A percentile compares a stretch with the other conserved stretches of the same genome.
These are phyloP conservation scores for Plutomurus gul DNA, from an alignment of 1,140 invertebrate species.

Conservation along the genomic window DNA sequence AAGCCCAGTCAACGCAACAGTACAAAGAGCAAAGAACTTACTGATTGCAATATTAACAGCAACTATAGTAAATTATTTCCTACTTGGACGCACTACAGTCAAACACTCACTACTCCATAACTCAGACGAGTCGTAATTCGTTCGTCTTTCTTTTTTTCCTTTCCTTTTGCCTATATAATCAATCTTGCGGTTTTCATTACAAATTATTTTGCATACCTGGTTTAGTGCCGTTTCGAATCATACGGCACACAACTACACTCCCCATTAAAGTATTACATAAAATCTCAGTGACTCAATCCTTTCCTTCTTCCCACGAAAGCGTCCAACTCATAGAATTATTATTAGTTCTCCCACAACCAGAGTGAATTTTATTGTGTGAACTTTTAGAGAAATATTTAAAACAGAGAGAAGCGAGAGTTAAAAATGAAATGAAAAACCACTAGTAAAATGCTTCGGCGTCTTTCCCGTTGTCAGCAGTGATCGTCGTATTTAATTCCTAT, in stretches of 20 bases:
- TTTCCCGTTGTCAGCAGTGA: too few relatives aligned
- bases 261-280: not conserved
- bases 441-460: not conserved
- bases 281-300: too few relatives aligned
- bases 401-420: not conserved
- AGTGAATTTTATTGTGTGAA: not conserved
- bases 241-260: not conserved
- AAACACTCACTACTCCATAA: not conserved
- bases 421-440: not conserved
- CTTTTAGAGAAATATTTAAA: not conserved
- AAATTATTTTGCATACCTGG: slow-evolving; percentile 8
- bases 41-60: not conserved
- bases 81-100: not conserved
- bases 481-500: too few relatives aligned
- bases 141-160: not conserved
- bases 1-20: not conserved
- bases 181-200: slow-evolving; percentile 27
- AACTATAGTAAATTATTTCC: not conserved
- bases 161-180: not conserved
- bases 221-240: not conserved
- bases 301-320: not conserved
- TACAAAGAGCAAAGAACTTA: slow-evolving; percentile 17
- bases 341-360: not conserved
- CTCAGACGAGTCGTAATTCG: not conserved
- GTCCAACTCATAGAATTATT: too few relatives aligned